phyloP scores from a whole-genome alignment of 2,113 vertebrate species.

The Kryptolebias marmoratus region DNA sequence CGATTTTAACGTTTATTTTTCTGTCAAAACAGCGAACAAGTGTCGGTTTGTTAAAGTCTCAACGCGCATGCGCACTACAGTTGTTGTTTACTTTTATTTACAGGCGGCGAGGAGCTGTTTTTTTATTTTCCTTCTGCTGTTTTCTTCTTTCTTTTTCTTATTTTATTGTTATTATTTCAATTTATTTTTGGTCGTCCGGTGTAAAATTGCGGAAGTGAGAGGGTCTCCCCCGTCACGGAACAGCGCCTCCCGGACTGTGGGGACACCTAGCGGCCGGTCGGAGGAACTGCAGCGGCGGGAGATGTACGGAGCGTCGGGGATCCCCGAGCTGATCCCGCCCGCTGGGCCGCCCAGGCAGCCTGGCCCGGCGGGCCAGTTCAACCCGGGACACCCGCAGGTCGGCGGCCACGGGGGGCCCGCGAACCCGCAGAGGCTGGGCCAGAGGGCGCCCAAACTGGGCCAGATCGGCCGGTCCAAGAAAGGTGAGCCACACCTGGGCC shows the following conservation, averaged over 20 bases:
- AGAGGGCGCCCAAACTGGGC: constrained; percentile 82
- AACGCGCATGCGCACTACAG: background rate
- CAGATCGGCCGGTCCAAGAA: constrained; percentile 82
- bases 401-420: constrained; percentile 41
- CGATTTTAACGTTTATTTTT: constrained; percentile 13
- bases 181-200: background rate
- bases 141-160: constrained; percentile 37
- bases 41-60: background rate
- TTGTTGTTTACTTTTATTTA: constrained; percentile 33
- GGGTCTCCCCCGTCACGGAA: constrained; percentile 9
- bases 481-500: constrained; percentile 62
- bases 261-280: constrained; percentile 63
- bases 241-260: constrained; percentile 30
- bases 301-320: constrained; percentile 81
- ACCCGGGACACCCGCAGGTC: constrained; percentile 69
- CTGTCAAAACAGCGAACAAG: constrained; percentile 21
- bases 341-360: constrained; percentile 70
- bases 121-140: background rate
- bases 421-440: constrained; percentile 73
- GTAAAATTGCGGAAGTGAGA: constrained; percentile 69
- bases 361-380: constrained; percentile 67
- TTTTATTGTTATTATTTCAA: background rate
- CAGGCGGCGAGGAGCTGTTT: constrained; percentile 37
- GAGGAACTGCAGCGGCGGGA: background rate
- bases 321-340: constrained; percentile 78